Conservation (phyloP, 1,140 invertebrate species). For the Cephus cinctus region DNA sequence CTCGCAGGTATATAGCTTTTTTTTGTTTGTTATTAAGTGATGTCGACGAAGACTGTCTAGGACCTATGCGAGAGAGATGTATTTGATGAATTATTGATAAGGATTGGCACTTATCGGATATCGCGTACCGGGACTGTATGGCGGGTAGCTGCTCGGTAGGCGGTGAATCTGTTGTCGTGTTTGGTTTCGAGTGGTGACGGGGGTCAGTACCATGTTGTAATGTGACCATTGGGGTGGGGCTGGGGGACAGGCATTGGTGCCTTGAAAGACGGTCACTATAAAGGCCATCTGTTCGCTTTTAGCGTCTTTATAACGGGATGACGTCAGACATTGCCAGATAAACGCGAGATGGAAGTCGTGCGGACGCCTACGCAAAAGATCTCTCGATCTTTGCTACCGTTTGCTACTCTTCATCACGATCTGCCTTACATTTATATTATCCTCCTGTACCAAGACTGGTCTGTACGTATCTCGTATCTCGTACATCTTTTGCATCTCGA, state of each 20-base stretch:
- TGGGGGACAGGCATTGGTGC: constrained; percentile 4
- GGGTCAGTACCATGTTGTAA: too few relatives aligned
- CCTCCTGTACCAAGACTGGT: neutral
- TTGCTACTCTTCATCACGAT: constrained; percentile 1
- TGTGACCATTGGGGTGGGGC: too few relatives aligned
- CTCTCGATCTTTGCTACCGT: constrained; percentile 10
- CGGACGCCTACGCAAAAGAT: constrained; percentile 2
- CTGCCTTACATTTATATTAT: constrained; percentile 4
- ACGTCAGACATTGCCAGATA: constrained; percentile 35
- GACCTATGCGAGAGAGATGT: too few relatives aligned
- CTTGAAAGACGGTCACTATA: constrained; percentile 31
- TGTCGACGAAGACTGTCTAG: too few relatives aligned
- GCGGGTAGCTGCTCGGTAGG: too few relatives aligned
- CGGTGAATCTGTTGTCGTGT: too few relatives aligned
- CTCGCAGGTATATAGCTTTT: too few relatives aligned
- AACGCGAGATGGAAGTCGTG: constrained; percentile 30
- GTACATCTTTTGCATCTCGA: neutral
- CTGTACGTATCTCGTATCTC: neutral
- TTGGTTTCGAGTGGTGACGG: too few relatives aligned
- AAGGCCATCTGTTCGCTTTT: constrained; percentile 47
- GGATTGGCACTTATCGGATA: too few relatives aligned
- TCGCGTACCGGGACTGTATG: too few relatives aligned
- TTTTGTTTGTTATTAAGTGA: too few relatives aligned
- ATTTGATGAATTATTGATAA: too few relatives aligned
- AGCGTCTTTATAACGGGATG: constrained; percentile 31